Conservation (phyloP, 1,140 invertebrate genomes). For the Formica exsecta region DNA sequence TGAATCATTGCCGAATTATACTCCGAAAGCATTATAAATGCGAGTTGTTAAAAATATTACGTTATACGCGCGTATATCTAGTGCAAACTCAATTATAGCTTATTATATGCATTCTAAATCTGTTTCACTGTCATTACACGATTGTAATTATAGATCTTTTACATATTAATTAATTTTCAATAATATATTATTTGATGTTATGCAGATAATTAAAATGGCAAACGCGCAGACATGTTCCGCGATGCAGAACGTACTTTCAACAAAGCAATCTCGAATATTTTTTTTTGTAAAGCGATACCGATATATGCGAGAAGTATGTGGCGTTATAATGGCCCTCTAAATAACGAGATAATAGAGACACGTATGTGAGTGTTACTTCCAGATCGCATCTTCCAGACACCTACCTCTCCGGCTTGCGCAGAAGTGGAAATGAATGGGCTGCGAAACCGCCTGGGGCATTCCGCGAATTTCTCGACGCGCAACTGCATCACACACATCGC, state of each 20-base stretch:
- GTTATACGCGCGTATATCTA: background rate
- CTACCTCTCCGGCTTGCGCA: conserved; percentile 22
- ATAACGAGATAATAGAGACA: conserved; percentile 65
- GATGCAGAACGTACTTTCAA: background rate
- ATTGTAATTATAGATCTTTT: background rate
- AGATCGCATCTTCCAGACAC: conserved; percentile 47
- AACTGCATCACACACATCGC: conserved; percentile 15
- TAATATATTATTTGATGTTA: background rate
- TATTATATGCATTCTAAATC: conserved; percentile 2
- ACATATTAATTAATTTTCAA: conserved; percentile 9
- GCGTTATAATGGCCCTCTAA: conserved; percentile 40
- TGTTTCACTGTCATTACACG: background rate
- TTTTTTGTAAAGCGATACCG: background rate
- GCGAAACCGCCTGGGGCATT: conserved; percentile 58
- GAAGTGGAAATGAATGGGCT: conserved; percentile 60
- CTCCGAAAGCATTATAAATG: background rate
- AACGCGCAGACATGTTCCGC: background rate
- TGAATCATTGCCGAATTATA: background rate
- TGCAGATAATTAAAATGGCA: conserved; percentile 25
- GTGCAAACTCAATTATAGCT: background rate
- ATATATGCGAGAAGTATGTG: conserved; percentile 1
- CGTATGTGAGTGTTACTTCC: background rate
- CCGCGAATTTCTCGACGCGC: conserved; percentile 56
- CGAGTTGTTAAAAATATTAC: background rate
- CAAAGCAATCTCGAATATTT: background rate